phyloP scores from a whole-genome alignment of 2,888 invertebrate genomes.

The Hipparchia sbordonii region DNA sequence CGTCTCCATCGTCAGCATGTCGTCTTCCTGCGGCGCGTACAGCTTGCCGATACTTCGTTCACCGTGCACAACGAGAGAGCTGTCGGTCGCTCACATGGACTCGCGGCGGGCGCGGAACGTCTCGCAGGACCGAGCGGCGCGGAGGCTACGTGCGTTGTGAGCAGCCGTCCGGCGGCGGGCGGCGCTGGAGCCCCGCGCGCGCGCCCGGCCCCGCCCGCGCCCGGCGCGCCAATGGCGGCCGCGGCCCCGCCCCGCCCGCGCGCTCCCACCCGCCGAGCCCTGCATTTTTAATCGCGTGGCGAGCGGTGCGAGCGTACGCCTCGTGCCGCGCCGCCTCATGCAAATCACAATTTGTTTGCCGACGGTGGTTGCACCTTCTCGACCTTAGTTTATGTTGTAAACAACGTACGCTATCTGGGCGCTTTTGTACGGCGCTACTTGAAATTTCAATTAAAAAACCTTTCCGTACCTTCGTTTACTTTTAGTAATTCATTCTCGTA shows the following conservation, averaged over 20 bases:
- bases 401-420: constrained; percentile 50
- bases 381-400: constrained; percentile 66
- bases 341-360: constrained; percentile 80
- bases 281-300: constrained; percentile 81
- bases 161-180: constrained; percentile 65
- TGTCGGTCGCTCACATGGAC: constrained; percentile 79
- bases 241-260: constrained; percentile 69
- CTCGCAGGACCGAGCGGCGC: constrained; percentile 77
- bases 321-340: constrained; percentile 66
- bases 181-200: constrained; percentile 54
- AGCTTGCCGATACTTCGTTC: constrained; percentile 86
- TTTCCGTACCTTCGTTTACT: constrained; percentile 28
- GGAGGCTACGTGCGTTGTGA: constrained; percentile 79
- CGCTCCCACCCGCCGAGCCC: constrained; percentile 69
- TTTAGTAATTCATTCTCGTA: constrained; percentile 30
- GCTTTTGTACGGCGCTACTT: constrained; percentile 40
- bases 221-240: constrained; percentile 53
- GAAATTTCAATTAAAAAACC: constrained; percentile 40
- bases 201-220: constrained; percentile 49
- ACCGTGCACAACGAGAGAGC: constrained; percentile 78
- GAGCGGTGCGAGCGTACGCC: constrained; percentile 71
- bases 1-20: constrained; percentile 96
- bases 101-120: constrained; percentile 72
- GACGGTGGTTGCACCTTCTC: constrained; percentile 71
- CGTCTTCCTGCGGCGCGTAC: constrained; percentile 92